Evolutionary conservation across 2,888 invertebrate species (phyloP), one percentile per base, ranked within the genome.

Genomic region (Coremacera marginata): DNA sequence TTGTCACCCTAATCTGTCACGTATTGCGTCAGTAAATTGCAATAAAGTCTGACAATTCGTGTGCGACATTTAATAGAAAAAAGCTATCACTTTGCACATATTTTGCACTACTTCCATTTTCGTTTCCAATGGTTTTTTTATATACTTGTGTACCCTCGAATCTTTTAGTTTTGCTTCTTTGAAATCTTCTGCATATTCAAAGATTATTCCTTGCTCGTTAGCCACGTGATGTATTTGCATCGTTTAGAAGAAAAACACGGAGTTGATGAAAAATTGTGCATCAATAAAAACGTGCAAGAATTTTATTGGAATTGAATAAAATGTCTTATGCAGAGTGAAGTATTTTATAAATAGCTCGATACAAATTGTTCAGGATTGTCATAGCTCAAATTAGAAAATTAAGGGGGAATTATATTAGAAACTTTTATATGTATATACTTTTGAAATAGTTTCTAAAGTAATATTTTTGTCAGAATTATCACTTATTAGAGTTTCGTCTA

Each of bases 1-100:
- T 84, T 82, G 84, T 84, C 82, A 80, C 81, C 79, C 84, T 86
- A 85, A 85, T 85, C 84, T 85, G 85, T 86, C 85, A 86, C 85
- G 85, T 86, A 82, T 80, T 81, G 80, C 81, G 83, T 84, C 82
- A 83, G 86, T 86, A 85, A 85, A 86, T 86, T 86, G 85, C 85
- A 86, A 86, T 85, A 84, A 86, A 82, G 84, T 81, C 81, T 81
- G 82, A 82, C 83, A 84, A 82, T 84, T 84, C 83, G 82, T 82
- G 82, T 83, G 83, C 80, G 78, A 81, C 79, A 80, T 83, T 82
- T 82, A 83, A 83, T 84, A 80, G 81, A 82, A 81, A 82, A 74
- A 77, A 75, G 72, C 52, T 34, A 77, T 67, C 68, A 71, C 57
- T 78, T 34, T 51, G 62, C 55, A 27, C 14, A 60, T 51, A 27